Base-by-base conservation (phyloP, 2,113 vertebrate genomes). In the Aptenodytes patagonicus region DNA sequence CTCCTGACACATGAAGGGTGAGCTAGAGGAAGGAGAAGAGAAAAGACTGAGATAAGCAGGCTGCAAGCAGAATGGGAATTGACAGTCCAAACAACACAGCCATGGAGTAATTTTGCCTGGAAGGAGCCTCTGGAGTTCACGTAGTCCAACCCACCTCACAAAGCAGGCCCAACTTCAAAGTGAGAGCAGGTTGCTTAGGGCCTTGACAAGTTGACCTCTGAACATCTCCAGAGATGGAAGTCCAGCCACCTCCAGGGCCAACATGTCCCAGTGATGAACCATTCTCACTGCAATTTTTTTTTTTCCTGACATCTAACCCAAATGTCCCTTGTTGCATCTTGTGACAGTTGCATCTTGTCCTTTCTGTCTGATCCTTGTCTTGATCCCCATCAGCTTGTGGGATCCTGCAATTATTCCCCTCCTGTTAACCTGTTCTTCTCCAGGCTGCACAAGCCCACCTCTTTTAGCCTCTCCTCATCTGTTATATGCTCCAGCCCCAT, bases 371-470 rank as follows among this genome's bases (percentile, higher is more conserved):
- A 36, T 36, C 36, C 36, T 36, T 36, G 36, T 36, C 36, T 36
- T 36, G 36, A 36, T 36, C 36, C 4, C 2, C 20, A 36, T 44
- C 34, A 87, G 13, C 5, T 34, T 0, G 0, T 78, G 31, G 11
- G 20, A n/a, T 78, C 15, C 14, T 73, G 65, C 46, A 66, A 4
- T 52, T 69, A 20, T 83, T 60, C 25, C 5, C 5, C 5, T 47
- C n/a, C 9, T 42, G 42, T 44, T 17, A 55, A 55, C 40, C 17
- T 51, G 38, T 20, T 70, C 17, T 60, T 52, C 44, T 87, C 32
- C 22, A 32, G 54, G 38, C 47, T 70, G 22, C 11, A 22, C 18
- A 25, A 58, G 16, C 29, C 18, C 11, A 7, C 5, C 17, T 61
- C 42, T 42, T 47, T 36, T 47, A 79, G 28, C 10, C 29, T 71